Evolutionary conservation across 2,888 invertebrate species (phyloP).

Genomic region (Aradus depressus): DNA sequence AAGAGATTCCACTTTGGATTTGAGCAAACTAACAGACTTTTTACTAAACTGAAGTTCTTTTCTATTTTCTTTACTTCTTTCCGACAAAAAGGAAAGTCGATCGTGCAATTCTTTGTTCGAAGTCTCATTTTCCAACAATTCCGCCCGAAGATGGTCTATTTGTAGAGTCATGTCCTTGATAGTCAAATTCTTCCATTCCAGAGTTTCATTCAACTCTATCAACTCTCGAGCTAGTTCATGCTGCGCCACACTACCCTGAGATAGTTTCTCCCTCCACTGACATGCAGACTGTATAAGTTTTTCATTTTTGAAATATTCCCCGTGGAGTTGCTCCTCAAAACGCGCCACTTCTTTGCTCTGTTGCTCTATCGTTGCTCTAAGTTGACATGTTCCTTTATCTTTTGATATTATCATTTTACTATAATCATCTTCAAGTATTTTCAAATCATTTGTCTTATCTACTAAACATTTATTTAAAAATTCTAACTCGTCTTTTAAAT

Average conservation of each 20-base stretch:
- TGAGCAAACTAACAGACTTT: neutral
- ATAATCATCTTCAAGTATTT: slow-evolving; percentile 8
- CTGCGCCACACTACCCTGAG: slow-evolving; percentile 6
- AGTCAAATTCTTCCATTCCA: slow-evolving; percentile 12
- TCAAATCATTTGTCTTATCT: slow-evolving; percentile 3
- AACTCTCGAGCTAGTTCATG: slow-evolving; percentile 10
- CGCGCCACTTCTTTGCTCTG: slow-evolving; percentile 1
- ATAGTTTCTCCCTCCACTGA: slow-evolving; percentile 6
- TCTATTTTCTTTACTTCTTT: slow-evolving; percentile 4
- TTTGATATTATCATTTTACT: slow-evolving; percentile 13
- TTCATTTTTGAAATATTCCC: slow-evolving; percentile 1
- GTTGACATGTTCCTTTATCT: slow-evolving; percentile 9
- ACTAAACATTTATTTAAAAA: slow-evolving; percentile 8
- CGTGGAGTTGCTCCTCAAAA: slow-evolving; percentile 5
- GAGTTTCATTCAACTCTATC: slow-evolving; percentile 7
- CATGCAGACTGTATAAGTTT: neutral
- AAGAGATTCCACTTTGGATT: slow-evolving; percentile 2
- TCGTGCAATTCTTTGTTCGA: slow-evolving; percentile 12
- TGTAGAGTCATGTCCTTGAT: slow-evolving; percentile 3
- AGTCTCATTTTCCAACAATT: slow-evolving; percentile 4
- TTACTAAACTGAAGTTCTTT: slow-evolving; percentile 5
- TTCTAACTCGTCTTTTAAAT: slow-evolving; percentile 7
- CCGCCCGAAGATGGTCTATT: slow-evolving; percentile 7
- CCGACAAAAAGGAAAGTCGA: slow-evolving; percentile 6
- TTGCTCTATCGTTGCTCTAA: slow-evolving; percentile 6